A percentile compares a stretch with the other conserved stretches of the same genome.
Evolutionary conservation across 2,113 vertebrate species (phyloP).

Genomic region (Ceratotherium simum): DNA sequence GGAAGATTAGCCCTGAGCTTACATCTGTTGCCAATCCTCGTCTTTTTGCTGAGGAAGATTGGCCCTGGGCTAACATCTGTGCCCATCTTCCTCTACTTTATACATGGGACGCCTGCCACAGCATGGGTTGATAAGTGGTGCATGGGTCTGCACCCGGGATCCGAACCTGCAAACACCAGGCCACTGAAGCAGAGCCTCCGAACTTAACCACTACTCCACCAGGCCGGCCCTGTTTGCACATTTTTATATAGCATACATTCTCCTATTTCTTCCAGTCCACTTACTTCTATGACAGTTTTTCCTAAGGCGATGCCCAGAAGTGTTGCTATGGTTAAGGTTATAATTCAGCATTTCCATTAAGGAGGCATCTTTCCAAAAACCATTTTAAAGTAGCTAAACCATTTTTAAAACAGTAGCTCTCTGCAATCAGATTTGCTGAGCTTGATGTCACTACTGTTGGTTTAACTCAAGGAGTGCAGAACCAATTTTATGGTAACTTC

Average conservation of each 20-base stretch:
- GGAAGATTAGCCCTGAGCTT: too few species aligned
- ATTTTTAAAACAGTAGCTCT: neutral
- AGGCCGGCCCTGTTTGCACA: neutral
- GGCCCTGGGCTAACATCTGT: too few species aligned
- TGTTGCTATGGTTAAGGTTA: slow-evolving; percentile 54
- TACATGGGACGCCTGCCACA: too few species aligned
- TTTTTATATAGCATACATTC: slow-evolving; percentile 1
- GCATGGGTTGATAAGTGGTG: too few species aligned
- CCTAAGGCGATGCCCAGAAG: slow-evolving; percentile 33
- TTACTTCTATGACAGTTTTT: slow-evolving; percentile 55
- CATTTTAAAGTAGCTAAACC: neutral
- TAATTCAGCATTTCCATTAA: slow-evolving; percentile 63
- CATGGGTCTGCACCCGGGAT: too few species aligned
- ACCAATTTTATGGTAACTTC: slow-evolving; percentile 35
- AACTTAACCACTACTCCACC: too few species aligned
- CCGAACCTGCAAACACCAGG: too few species aligned
- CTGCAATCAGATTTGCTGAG: neutral
- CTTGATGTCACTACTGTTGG: slow-evolving; percentile 32
- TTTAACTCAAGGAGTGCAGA: slow-evolving; percentile 14
- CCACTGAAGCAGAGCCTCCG: too few species aligned
- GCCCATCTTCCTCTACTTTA: too few species aligned
- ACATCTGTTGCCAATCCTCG: too few species aligned
- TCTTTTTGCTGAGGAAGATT: too few species aligned
- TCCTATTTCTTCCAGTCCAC: slow-evolving; percentile 25
- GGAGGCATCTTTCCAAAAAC: slow-evolving; percentile 42